Evolutionary conservation across 2,888 invertebrate species (phyloP), one percentile per base, ranked within the genome.

Genomic region (Biston betularia): DNA sequence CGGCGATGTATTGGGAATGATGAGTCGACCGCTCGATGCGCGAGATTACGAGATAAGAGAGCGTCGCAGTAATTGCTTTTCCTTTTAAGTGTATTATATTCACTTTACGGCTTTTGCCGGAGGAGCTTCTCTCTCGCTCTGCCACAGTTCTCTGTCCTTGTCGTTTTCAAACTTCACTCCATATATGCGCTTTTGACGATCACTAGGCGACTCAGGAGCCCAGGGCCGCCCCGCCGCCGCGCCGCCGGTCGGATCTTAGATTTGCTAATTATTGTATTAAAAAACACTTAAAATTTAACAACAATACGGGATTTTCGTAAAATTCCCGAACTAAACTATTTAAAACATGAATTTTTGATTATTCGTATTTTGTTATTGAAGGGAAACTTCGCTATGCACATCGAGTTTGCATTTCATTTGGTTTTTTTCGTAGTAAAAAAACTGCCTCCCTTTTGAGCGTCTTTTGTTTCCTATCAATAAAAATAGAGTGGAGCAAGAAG

Each of bases 1-100:
- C 9, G 65, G 56, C 55, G 49, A 49, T 60, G 55, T 61, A 66
- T 66, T 57, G 57, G 57, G 57, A 61, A 61, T 66, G 65, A 66
- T 46, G 65, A 66, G 61, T 60, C 57, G 61, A 61, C 50, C 40
- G 65, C 61, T 61, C 46, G 52, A 56, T 44, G 59, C 34, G 24
- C 40, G 10, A 42, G 52, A 66, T 65, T 44, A 65, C 15, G 38
- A 44, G 52, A 60, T 61, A 61, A 61, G 60, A 45, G 38, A 54
- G 40, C 46, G 46, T 33, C 6, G 48, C 49, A 48, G 59, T 64
- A 50, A 63, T 63, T 56, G 55, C 50, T 56, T 49, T 38, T 63
- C 56, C 50, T 48, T 58, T 49, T 49, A 50, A 49, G 15, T 57
- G 5, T 48, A 48, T 57, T 57, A 54, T 54, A 38, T 48, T 57